Base-by-base conservation (phyloP, 1,140 invertebrate species). In the Halictus rubicundus region DNA sequence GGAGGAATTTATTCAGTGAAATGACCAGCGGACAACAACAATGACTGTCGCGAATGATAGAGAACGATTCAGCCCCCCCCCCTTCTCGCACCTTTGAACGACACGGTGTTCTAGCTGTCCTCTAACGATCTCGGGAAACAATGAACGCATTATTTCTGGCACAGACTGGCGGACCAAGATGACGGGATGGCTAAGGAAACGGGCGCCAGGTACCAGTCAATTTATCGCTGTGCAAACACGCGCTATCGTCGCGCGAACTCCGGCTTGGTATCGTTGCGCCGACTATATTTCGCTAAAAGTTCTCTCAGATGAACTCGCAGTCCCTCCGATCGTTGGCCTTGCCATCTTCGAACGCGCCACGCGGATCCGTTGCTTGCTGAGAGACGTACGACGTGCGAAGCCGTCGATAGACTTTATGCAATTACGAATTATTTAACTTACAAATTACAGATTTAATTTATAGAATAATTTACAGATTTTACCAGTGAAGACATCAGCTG, bases 161-260 rank as follows among this genome's bases (percentile, higher is more conserved):
- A 49, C 65, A 85, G 71, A 82, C 27, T 52, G 49, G 32, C 60
- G 46, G 61, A 57, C 63, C 63, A 68, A 75, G 63, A 75, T 16
- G 75, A 68, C 65, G 85, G 60, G 63, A 79, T 69, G 63, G 54
- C 71, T 70, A 72, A 86, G 79, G 63, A 84, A 79, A 77, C 80
- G 80, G 86, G 84, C 86, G 86, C 84, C 86, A 86, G 82, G 86
- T 87, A 84, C 74, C 75, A 77, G 79, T 60, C 85, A 68, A 82
- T 78, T 87, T 87, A 87, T 87, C 86, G 71, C 49, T 87, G 49
- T 82, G 63, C 82, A 87, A 87, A 87, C 75, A 87, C 23, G 27
- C 70, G 84, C 73, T 86, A 87, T 87, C 86, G 68, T 77, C 60
- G 42, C 66, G 86, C 80, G 69, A 87, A 78, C 84, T 77, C 82